Base-by-base conservation (phyloP, 1,140 invertebrate genomes). In the Drosophila guanche region DNA sequence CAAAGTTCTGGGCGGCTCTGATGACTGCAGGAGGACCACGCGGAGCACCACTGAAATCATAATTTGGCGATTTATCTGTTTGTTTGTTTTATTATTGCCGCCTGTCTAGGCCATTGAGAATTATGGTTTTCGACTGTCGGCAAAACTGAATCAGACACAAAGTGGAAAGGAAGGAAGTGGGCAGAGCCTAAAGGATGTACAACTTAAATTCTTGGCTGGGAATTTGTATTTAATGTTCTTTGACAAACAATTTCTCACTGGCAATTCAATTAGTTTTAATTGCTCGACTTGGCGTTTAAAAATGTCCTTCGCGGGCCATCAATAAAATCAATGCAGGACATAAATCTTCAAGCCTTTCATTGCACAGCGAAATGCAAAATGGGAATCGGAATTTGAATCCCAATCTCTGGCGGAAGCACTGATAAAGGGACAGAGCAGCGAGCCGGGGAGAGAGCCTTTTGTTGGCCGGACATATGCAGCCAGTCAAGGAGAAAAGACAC, bases 11-110 rank as follows among this genome's bases (percentile, higher is more conserved):
- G 57, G 57, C 43, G 59, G 53, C 58, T 61, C 45, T 57, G 58
- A 52, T 59, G 55, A 57, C 66, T 59, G 73, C 56, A 37, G 23
- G 27, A 29, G 50, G 12, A 29, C 42, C 8, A 43, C 27, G 10
- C 33, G 46, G 63, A 54, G 8, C 51, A 14, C 29, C 20, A 52
- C 55, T 45, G 70, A 77, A 85, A 86, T 88, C 79, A 86, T 86
- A 86, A 86, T 84, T 86, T 78, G 73, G 81, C 81, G 81, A 86
- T 86, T 86, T 86, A 86, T 86, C 81, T 88, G 81, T 86, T 86
- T 86, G 81, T 86, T 86, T 85, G 81, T 69, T 79, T 79, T 84
- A 76, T 85, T 76, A n/a, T n/a, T 65, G 79, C 66, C 66, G 48
- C 42, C 62, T 74, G 80, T 88, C 81, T 88, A 88, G 63, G 81